Base-by-base conservation (phyloP, 35 echinoderm and acorn worm species). In the Hemicentrotus pulcherrimus region DNA sequence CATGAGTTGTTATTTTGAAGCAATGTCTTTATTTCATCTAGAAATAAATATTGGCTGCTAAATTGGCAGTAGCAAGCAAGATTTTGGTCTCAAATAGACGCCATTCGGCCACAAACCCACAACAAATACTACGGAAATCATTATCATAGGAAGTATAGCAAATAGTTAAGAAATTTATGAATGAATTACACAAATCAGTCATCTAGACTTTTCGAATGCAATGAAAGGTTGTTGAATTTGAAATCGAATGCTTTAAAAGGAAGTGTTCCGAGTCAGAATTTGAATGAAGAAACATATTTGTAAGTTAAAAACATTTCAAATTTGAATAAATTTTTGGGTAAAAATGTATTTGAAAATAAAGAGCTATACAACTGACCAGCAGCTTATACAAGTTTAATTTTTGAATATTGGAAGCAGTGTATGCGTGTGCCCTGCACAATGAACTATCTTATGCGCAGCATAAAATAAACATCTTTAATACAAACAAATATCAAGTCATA, bases 341-440 rank as follows among this genome's bases (percentile, higher is more conserved):
- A 78, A 78, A 55, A 55, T 15, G 50, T 55, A 55, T 55, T 55
- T 55, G 50, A 55, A 78, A 78, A 90, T 90, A 45, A 90, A 90
- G 32, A 90, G 88, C 32, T 48, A 55, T 93, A 55, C 45, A 93
- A 93, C 91, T 93, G 91, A 47, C 91, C 91, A 93, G 91, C 91
- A 93, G 91, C 91, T 31, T 46, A 9, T 93, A 47, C 10, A 46
- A 10, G 45, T 32, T 93, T 19, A 14, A 46, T 55, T 93, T 93
- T 52, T 93, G 46, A 93, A 93, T 31, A 55, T 31, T 93, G 91
- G 91, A 93, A 93, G 91, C 91, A 93, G 91, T 78, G 91, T 47
- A 28, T 4, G 91, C 45, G 48, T 93, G 91, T 93, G 48, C 24
- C 65, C 65, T 78, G 65, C 65, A 78, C 65, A 78, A 70, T 70